phyloP scores from a whole-genome alignment of 30 jellyfish, hydroid and myxozoan species.

The Aurelia sp. region DNA sequence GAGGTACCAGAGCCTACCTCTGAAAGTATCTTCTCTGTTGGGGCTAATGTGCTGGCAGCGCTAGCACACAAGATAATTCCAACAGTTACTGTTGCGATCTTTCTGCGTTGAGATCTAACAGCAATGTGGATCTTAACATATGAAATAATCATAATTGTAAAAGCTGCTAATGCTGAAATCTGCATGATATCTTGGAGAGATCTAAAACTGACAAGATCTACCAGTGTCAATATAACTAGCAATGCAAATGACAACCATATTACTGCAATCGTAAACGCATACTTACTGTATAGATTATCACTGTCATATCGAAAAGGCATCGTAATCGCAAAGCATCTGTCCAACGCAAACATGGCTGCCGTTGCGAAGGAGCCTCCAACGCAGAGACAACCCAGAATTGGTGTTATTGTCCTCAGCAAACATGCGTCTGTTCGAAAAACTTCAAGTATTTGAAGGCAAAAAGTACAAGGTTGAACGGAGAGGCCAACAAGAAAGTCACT shows the following conservation, averaged over 20 bases:
- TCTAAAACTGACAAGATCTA: background rate
- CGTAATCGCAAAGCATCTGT: conserved; percentile 27
- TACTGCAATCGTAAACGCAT: background rate
- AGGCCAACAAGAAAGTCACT: conserved; percentile 55
- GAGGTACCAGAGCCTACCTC: too few species aligned
- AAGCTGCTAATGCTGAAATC: too few species aligned
- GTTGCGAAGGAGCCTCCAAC: conserved; percentile 27
- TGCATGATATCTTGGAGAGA: background rate
- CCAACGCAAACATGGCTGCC: conserved; percentile 31
- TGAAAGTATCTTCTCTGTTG: too few species aligned
- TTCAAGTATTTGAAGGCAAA: background rate
- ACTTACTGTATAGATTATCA: conserved; percentile 15
- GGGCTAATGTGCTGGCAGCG: too few species aligned
- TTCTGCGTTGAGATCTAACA: too few species aligned
- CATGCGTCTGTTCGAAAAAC: conserved; percentile 11
- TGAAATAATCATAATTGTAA: too few species aligned
- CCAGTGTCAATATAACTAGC: conserved; percentile 1
- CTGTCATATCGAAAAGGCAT: conserved; percentile 22
- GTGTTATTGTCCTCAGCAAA: background rate
- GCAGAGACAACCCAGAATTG: conserved; percentile 28
- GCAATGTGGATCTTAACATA: too few species aligned
- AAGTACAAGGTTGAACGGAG: conserved; percentile 11
- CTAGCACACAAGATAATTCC: too few species aligned
- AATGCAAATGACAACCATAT: conserved; percentile 11
- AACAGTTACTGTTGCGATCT: too few species aligned